Percentiles rank a stretch among this genome's conserved stretches.
Conservation (phyloP, 2,888 invertebrate species). For the Labia minor region DNA sequence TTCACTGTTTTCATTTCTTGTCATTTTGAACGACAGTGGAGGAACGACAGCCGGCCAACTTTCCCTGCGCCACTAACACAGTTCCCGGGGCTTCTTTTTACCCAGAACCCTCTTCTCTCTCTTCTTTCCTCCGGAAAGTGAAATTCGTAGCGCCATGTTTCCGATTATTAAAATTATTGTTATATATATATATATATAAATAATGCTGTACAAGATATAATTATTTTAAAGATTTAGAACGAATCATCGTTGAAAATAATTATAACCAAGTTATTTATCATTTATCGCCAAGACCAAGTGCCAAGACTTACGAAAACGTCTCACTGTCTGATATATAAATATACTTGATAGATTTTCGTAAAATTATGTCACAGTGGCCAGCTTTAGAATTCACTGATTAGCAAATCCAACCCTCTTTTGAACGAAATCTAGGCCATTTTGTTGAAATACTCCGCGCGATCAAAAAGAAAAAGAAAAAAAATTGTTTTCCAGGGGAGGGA, state of each 20-base stretch:
- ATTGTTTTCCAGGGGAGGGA: neutral
- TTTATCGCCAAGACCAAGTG: slow-evolving; percentile 3
- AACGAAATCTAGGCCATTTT: neutral
- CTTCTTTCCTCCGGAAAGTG: slow-evolving; percentile 18
- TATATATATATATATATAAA: too few species aligned
- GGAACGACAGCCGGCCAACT: slow-evolving; percentile 26
- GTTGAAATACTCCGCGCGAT: slow-evolving; percentile 3
- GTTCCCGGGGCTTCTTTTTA: slow-evolving; percentile 17
- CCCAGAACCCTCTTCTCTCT: neutral
- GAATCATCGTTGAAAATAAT: neutral
- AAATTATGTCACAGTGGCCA: neutral
- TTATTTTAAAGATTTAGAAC: neutral
- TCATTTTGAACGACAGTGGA: neutral
- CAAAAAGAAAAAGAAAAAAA: neutral
- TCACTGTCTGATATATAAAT: neutral
- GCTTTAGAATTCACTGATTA: neutral
- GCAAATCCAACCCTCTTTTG: neutral
- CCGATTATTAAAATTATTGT: neutral
- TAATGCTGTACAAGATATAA: neutral
- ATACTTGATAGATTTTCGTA: neutral
- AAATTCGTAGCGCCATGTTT: slow-evolving; percentile 16
- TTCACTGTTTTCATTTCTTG: neutral
- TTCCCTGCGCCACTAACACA: slow-evolving; percentile 32
- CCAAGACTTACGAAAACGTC: neutral
- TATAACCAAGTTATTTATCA: neutral